Evolutionary conservation across 2,113 vertebrate genomes (phyloP), one percentile per base, ranked within the genome.

Genomic region (Ancistrus triradiatus): DNA sequence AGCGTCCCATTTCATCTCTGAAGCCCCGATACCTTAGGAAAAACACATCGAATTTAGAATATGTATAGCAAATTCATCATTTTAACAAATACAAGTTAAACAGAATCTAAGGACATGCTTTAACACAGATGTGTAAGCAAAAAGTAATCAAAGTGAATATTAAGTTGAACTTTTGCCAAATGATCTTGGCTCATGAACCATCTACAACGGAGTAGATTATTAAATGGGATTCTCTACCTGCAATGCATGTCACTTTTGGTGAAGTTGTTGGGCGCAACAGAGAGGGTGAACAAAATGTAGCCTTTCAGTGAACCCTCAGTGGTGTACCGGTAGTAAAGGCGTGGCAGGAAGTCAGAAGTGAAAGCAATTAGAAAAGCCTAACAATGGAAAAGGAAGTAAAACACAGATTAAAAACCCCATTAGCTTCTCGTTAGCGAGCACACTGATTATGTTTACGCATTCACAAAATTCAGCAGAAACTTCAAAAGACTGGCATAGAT

Each of bases 291-390:
- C 78, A 81, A 84, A 31, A 87, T 60, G 0, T 83, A 90, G 72
- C 86, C 86, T 0, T 69, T 69, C 24, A 86, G 74, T 8, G 83
- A 71, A 14, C 79, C 72, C 5, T 81, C 73, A 5, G 80, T 83
- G 28, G 80, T 84, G 33, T 81, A 83, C 65, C 80, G 80, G 76
- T 86, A 86, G 22, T 78, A 82, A 37, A 90, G 74, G 15, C 81
- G 82, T 1, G 86, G 87, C 49, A 86, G 73, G 64, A 90, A 90
- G 24, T 89, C 86, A 0, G 85, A 89, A 0, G 90, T 86, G 74
- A 90, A 90, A 25, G 89, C 81, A 1, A 88, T 85, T 8, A 90
- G 82, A 73, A 91, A 91, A 63, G 85, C 87, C 87, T 90, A 79
- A 2, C 10, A 66, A 50, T 59, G 13, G 15, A 59, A 22, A 56